These are phyloP conservation scores for Hephaestus fuliginosus DNA, from an alignment of 2,797 vertebrate genomes.

Conservation along the genomic window DNA sequence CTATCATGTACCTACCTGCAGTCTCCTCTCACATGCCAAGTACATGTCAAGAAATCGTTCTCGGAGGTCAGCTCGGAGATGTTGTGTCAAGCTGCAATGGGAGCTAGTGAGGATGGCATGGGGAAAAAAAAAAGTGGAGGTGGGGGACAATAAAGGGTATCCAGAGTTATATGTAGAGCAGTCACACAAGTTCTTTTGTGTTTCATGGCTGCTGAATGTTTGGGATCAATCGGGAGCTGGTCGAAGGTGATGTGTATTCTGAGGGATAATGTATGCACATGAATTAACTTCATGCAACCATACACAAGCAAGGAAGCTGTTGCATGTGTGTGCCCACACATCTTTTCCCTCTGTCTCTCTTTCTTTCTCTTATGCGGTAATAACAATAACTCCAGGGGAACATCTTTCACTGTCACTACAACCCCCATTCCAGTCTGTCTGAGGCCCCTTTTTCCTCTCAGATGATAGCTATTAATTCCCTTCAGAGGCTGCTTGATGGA, in stretches of 20 bases:
- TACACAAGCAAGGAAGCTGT: slow-evolving; percentile 1
- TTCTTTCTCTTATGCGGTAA: slow-evolving; percentile 43
- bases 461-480: slow-evolving; percentile 87
- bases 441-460: slow-evolving; percentile 72
- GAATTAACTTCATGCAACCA: background rate
- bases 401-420: slow-evolving; percentile 81
- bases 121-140: background rate
- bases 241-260: slow-evolving; percentile 20
- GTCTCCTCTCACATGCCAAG: slow-evolving; percentile 63
- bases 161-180: slow-evolving; percentile 9
- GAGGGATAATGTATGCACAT: slow-evolving; percentile 11
- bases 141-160: background rate
- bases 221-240: slow-evolving; percentile 17
- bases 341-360: slow-evolving; percentile 22
- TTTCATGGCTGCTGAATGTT: slow-evolving; percentile 8
- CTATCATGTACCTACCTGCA: slow-evolving; percentile 67
- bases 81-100: slow-evolving; percentile 62
- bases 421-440: slow-evolving; percentile 73
- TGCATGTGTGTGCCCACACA: slow-evolving; percentile 19
- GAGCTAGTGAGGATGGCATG: slow-evolving; percentile 40
- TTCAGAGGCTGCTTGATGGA: slow-evolving; percentile 86
- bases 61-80: slow-evolving; percentile 65
- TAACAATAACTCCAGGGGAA: slow-evolving; percentile 79
- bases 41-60: slow-evolving; percentile 62
- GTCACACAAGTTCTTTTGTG: slow-evolving; percentile 11